Evolutionary conservation across 2,113 vertebrate genomes (phyloP), one percentile per base, ranked within the genome.

Genomic region (Dicerorhinus sumatrensis): DNA sequence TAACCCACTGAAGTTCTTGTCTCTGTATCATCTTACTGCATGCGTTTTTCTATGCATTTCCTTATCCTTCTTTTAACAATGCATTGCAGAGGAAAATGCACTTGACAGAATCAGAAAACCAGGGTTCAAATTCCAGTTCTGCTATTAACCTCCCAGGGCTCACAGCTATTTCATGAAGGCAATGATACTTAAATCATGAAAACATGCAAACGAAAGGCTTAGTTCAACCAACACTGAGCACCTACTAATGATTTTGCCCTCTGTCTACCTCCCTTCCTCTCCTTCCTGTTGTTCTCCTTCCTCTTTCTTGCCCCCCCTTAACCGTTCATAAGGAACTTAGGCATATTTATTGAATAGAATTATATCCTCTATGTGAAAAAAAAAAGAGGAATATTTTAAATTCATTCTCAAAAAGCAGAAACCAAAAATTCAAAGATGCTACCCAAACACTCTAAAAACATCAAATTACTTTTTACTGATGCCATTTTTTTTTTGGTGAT

Each of bases 61-160:
- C 33, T 93, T n/a, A 39, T 80, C 39, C 91, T 94, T 91, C 89
- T 96, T n/a, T 69, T 73, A 91, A 65, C 18, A 67, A 31, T 56
- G 69, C 48, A 62, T 2, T 77, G 42, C 42, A 92, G 14, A 94
- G n/a, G 54, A 89, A 95, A 73, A 72, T 16, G 8, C 7, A 67
- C 33, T 75, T 42, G 18, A 33, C 8, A 51, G 62, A 85, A 83
- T 63, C 36, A 60, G 23, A 83, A 95, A 56, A 73, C 20, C 54
- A 77, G 13, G 20, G 31, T 95, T 94, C 21, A 80, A 90, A 92
- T 87, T 85, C 48, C 31, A 94, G 29, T 70, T 91, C 72, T 75
- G 33, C 23, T 83, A 62, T 23, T 39, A 51, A 56, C 20, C 16
- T 72, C 63, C 46, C 17, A 70, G 20, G n/a, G 25, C 21, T 92